Evolutionary conservation across 1,140 invertebrate genomes (phyloP), one percentile per base, ranked within the genome.

Genomic region (Plodia interpunctella): DNA sequence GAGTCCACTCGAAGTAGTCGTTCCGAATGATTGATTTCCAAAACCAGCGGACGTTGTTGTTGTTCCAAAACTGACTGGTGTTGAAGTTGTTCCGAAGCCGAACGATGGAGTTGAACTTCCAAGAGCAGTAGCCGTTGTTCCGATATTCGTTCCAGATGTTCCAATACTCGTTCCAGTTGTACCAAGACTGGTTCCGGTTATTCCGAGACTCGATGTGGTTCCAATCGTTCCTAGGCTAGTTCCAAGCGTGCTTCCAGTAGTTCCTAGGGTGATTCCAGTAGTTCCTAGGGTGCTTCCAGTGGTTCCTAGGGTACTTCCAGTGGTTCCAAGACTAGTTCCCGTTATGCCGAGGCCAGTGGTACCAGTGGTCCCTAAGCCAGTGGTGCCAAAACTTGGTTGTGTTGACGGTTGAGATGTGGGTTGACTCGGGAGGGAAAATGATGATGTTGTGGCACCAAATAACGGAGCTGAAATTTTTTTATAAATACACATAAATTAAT

Each of bases 41-140:
- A 32, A 11, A 8, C 30, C 67, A 0, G 78, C 66, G 9, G 83
- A 66, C 19, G 78, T 58, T 19, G 78, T 55, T 30, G 78, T 55
- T 30, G 77, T 70, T 17, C 78, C 74, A 63, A 76, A 70, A 49
- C 58, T 55, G 5, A 60, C 44, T 49, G 56, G 32, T 35, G 69
- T 61, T n/a, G 74, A 19, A 5, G 71, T 70, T 30, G 66, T 65
- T 54, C 68, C 72, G 52, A 80, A 73, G 68, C 68, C 74, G 38
- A 78, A 25, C 32, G 57, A 53, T 25, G 35, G 28, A 15, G 57
- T 8, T 25, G 20, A 30, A 2, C n/a, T 54, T 32, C 30, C 30
- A 1, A 32, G 9, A 9, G 30, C 30, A 32, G 30, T 32, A 1
- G 4, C 30, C 1, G 30, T 32, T 32, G 30, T 32, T 32, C 30